phyloP scores from a whole-genome alignment of 1,140 invertebrate genomes.

The Acromyrmex echinatior region DNA sequence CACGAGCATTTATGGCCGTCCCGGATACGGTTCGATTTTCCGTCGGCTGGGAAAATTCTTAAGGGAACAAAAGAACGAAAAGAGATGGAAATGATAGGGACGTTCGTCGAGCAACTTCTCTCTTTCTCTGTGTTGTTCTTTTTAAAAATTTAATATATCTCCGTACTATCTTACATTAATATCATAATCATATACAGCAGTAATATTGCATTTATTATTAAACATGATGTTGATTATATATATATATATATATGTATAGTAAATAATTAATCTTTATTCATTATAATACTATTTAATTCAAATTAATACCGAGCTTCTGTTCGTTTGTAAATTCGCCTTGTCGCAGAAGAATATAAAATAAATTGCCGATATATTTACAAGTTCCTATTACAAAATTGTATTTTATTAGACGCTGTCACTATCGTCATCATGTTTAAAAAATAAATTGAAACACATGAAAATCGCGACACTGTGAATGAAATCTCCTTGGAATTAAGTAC shows the following conservation, averaged over 20 bases:
- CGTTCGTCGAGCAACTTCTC: neutral
- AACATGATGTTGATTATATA: conserved; percentile 25
- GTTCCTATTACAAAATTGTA: neutral
- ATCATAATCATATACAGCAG: conserved; percentile 60
- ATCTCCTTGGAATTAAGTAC: conserved; percentile 62
- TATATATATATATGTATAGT: neutral
- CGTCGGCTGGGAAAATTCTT: neutral
- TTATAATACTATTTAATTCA: conserved; percentile 67
- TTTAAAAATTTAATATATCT: conserved; percentile 74
- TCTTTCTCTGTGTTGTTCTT: neutral
- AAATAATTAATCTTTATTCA: conserved; percentile 38
- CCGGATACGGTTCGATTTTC: conserved; percentile 16
- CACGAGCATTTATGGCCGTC: neutral
- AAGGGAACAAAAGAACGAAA: neutral
- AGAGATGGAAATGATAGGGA: neutral
- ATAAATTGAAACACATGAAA: conserved; percentile 34
- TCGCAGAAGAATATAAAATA: conserved; percentile 40
- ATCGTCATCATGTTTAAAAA: conserved; percentile 42
- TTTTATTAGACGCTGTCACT: conserved; percentile 3
- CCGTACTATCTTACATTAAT: conserved; percentile 56
- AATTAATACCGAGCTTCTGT: conserved; percentile 46
- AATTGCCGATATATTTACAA: conserved; percentile 64
- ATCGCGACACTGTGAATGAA: neutral
- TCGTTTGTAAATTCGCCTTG: conserved; percentile 34
- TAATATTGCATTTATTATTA: conserved; percentile 58